Base-by-base conservation (phyloP, 2,797 vertebrate species). In the Botia almorhae region DNA sequence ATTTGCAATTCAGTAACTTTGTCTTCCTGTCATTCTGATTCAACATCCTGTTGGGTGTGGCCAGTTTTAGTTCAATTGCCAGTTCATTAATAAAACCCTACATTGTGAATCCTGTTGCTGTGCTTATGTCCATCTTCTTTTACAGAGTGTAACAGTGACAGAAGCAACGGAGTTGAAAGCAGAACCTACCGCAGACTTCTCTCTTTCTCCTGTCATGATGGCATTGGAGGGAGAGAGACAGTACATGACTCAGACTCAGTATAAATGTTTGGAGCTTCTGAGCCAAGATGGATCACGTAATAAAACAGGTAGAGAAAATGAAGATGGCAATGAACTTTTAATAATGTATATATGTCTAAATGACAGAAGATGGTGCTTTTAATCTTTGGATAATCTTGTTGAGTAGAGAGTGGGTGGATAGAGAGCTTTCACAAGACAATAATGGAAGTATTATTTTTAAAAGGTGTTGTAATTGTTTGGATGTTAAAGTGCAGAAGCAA, bases 191-290 rank as follows among this genome's bases (percentile, higher is more conserved):
- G 26, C 89, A 73, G 86, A 89, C 23, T 75, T 89, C 39, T 90
- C 87, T 23, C 81, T 91, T 84, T 87, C 83, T 72, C 83, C 88
- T n/a, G 87, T 84, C 76, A 80, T 79, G 80, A 88, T 81, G 36
- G 46, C 81, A 79, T 82, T 83, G 72, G 90, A 85, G 68, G 82
- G 77, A 64, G 85, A 87, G 71, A 83, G 80, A 17, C 87, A 86
- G 83, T 85, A 74, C 4, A 82, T 77, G 87, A 91, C 85, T 64
- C 87, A 88, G 69, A 88, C 84, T 89, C 91, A 91, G 83, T 85
- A 90, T 86, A 89, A 85, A 88, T 95, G 94, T 88, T 86, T 91
- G 55, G 82, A 91, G 82, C 78, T 82, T 69, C 85, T 89, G 82
- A 84, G 81, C 85, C 83, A 74, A 75, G 68, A 83, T 58, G 85